Percentiles rank a stretch among this genome's conserved stretches.
Conservation (phyloP, 2,888 invertebrate species). For the Nomada fucata region DNA sequence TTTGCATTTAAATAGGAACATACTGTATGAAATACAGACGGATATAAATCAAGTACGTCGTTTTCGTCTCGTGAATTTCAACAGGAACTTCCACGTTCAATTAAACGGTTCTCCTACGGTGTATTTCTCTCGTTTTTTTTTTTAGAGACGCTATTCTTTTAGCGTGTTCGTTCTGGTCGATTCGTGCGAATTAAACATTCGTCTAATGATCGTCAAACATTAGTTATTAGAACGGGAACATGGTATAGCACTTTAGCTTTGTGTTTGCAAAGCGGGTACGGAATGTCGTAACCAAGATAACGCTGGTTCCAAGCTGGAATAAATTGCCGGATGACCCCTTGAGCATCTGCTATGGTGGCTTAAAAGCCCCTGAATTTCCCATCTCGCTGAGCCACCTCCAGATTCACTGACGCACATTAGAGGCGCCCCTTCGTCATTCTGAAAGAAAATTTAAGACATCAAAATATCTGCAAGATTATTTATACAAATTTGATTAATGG, state of each 20-base stretch:
- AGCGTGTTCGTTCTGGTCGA: neutral
- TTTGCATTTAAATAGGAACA: slow-evolving; percentile 66
- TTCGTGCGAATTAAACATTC: slow-evolving; percentile 18
- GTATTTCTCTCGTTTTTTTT: slow-evolving; percentile 10
- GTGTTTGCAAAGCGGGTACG: slow-evolving; percentile 80
- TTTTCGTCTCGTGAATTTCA: slow-evolving; percentile 18
- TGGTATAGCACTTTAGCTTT: slow-evolving; percentile 70
- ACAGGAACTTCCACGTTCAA: slow-evolving; percentile 36
- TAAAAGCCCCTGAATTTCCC: slow-evolving; percentile 87
- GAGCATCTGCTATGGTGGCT: slow-evolving; percentile 87
- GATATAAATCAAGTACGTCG: slow-evolving; percentile 50
- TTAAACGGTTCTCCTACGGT: slow-evolving; percentile 5
- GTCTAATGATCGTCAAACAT: neutral
- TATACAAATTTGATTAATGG: neutral
- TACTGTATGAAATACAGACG: slow-evolving; percentile 42
- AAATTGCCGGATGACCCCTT: slow-evolving; percentile 87
- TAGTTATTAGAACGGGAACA: slow-evolving; percentile 1
- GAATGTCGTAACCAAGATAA: slow-evolving; percentile 81
- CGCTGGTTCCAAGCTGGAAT: slow-evolving; percentile 81
- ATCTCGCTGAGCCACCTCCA: slow-evolving; percentile 84
- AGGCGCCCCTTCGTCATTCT: slow-evolving; percentile 89
- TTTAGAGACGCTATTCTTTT: neutral
- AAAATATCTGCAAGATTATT: neutral
- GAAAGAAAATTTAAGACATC: slow-evolving; percentile 34
- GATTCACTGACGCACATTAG: slow-evolving; percentile 87